Base-by-base conservation (phyloP, 1,140 invertebrate genomes). In the Cylas formicarius region DNA sequence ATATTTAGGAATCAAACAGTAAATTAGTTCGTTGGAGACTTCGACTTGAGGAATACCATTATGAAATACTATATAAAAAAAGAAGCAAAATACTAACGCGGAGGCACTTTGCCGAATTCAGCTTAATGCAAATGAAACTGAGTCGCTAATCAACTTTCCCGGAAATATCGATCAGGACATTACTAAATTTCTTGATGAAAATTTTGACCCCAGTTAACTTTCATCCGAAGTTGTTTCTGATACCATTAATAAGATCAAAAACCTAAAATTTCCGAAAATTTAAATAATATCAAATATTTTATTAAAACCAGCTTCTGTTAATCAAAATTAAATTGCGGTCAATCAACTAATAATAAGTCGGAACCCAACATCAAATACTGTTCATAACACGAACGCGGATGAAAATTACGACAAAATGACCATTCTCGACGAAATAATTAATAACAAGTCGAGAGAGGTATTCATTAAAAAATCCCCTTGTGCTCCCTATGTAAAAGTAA, bases 11-110 rank as follows among this genome's bases (percentile, higher is more conserved):
- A 35, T 61, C 63, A 7, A 56, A 44, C 1, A 60, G 54, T 19
- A 44, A 65, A 44, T 46, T 75, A 7, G 56, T 65, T 2, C 50
- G 69, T 43, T 75, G 71, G 71, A 22, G 59, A 23, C 33, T 62
- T 8, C 32, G 46, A 46, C 29, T 66, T 5, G 22, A 38, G 8
- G 62, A 70, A 39, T 73, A 66, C 53, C 52, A 68, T 14, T 70
- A 64, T 50, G 64, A 44, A 44, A 63, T 75, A 2, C 38, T 49
- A 8, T 66, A 69, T 36, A 67, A 62, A 50, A 48, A 48, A 5
- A 65, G 63, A 60, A 52, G 52, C 35, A 39, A 5, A 69, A 68
- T 39, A n/a, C n/a, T n/a, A n/a, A n/a, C 23, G 34, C 17, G 9
- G 8, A 36, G 17, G 17, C 1, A 22, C 19, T 36, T 10, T 36